Conservation (phyloP, 1,140 invertebrate species). For the Ericerus pela region DNA sequence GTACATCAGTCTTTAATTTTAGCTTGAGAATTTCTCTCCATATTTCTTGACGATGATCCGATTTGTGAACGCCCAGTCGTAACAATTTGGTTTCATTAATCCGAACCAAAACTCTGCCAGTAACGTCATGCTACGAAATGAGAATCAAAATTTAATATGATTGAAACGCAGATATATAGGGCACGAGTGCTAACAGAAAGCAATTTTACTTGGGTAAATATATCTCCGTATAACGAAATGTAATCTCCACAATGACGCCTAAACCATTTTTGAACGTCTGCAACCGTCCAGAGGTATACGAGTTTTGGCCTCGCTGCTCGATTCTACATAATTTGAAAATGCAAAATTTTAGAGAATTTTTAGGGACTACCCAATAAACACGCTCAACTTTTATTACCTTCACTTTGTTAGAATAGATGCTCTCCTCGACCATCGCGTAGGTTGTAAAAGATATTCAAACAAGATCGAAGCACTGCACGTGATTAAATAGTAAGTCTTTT, state of each 20-base stretch:
- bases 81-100: slow-evolving; percentile 75
- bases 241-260: slow-evolving; percentile 68
- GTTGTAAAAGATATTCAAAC: not conserved
- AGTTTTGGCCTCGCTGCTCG: slow-evolving; percentile 63
- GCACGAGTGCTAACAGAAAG: slow-evolving; percentile 1
- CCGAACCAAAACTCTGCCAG: slow-evolving; percentile 62
- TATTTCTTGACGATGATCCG: slow-evolving; percentile 67
- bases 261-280: slow-evolving; percentile 76
- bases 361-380: not conserved
- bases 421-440: not conserved
- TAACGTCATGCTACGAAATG: slow-evolving; percentile 63
- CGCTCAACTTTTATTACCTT: not conserved
- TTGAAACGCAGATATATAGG: not conserved
- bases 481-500: too few relatives aligned
- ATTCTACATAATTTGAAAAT: slow-evolving; percentile 28
- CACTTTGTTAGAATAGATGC: not conserved
- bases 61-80: slow-evolving; percentile 63
- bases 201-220: slow-evolving; percentile 45
- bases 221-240: slow-evolving; percentile 54
- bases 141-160: not conserved
- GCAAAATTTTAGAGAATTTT: not conserved
- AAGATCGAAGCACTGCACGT: too few relatives aligned
- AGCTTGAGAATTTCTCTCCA: slow-evolving; percentile 83
- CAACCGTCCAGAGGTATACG: slow-evolving; percentile 70
- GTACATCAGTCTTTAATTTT: slow-evolving; percentile 74